These are phyloP conservation scores for Chrysina gloriosa DNA, from an alignment of 2,888 invertebrate genomes.

Conservation along the genomic window DNA sequence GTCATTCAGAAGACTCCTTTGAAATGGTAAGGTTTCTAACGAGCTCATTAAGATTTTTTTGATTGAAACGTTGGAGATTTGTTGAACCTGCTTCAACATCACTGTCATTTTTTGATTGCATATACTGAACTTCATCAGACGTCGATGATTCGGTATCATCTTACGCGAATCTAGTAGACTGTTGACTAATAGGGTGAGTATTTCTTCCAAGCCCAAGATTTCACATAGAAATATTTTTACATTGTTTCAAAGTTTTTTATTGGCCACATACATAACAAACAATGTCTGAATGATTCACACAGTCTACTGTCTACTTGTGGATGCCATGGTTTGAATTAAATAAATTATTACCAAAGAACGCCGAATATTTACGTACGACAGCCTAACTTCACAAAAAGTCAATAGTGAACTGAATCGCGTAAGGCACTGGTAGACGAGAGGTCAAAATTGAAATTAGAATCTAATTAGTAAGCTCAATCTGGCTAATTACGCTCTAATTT, in stretches of 20 bases:
- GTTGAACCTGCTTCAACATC: slow-evolving; percentile 37
- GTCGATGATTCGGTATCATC: slow-evolving; percentile 23
- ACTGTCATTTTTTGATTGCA: slow-evolving; percentile 40
- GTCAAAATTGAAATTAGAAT: too few species aligned
- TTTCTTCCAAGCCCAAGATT: slow-evolving; percentile 16
- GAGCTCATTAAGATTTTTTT: too few species aligned
- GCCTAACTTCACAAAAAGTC: too few species aligned
- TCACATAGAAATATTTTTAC: background rate
- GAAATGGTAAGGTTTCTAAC: slow-evolving; percentile 49
- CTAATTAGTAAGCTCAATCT: too few species aligned
- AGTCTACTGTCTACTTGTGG: background rate
- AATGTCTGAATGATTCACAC: background rate
- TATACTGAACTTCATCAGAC: slow-evolving; percentile 23
- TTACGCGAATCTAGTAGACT: background rate
- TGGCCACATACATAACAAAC: background rate
- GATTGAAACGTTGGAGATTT: slow-evolving; percentile 46
- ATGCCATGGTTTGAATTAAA: background rate
- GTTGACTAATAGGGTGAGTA: slow-evolving; percentile 37
- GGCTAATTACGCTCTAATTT: too few species aligned
- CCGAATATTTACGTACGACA: background rate
- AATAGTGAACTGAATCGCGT: too few species aligned
- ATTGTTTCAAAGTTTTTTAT: background rate
- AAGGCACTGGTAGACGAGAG: too few species aligned
- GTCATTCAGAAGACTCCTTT: slow-evolving; percentile 49
- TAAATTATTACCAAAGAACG: background rate